Base-by-base conservation (phyloP, 2,888 invertebrate species). In the Boloria euphrosyne region DNA sequence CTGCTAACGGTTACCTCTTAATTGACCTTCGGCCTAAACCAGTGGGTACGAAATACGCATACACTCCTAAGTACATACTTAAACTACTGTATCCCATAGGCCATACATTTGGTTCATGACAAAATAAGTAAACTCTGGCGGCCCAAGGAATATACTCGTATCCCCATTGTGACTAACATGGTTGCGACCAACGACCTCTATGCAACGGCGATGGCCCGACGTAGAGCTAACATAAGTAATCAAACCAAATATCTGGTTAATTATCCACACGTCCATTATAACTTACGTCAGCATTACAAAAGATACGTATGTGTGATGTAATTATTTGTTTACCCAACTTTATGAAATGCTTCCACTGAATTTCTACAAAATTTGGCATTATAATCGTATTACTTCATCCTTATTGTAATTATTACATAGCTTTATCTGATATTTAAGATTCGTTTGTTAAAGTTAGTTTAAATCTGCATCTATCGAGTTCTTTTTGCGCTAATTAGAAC, bases 201-300 rank as follows among this genome's bases (percentile, higher is more conserved):
- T 27, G 7, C 47, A 6, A 14, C 14, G 14, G 3, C 47, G 16
- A 16, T 47, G 31, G 16, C 31, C 27, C 27, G 31, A 16, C 22
- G 47, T 27, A 14, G 17, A 49, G 58, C 16, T 49, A 59, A 57
- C 57, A 51, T 51, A 60, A 60, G 31, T 47, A 51, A 64, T 66
- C 49, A 53, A 62, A 38, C 51, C 68, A 76, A 78, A 78, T 77
- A 78, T 79, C 79, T 78, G 68, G 57, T 68, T 77, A 79, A 76
- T 77, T 72, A 74, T 61, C 70, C 69, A 68, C 70, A 73, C 67
- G 54, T 22, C 67, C 64, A 70, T 72, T 68, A 59, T 73, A 71
- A 63, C 73, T 79, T 77, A 76, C 80, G 74, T 78, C 78, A 78
- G 68, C 57, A 46, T 68, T 71, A 70, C 71, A 67, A 70, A 62